phyloP scores from a whole-genome alignment of 2,113 vertebrate species.

The Pogonocichla stellata region DNA sequence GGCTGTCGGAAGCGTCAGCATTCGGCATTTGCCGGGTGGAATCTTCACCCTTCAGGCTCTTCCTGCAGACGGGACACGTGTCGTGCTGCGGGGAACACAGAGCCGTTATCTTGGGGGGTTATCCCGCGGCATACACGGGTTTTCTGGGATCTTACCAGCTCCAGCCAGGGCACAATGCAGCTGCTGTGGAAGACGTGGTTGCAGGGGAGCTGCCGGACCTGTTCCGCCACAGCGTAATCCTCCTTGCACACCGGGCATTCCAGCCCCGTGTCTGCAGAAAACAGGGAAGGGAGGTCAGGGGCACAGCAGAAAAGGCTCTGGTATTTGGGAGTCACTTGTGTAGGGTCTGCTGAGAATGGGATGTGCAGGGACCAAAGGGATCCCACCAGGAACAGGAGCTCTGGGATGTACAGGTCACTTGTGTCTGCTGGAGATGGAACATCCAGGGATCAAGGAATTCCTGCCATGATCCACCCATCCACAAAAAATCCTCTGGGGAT shows the following conservation, averaged over 20 bases:
- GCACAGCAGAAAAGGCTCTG: background rate
- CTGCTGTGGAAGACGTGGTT: slow-evolving; percentile 96
- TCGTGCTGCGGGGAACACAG: slow-evolving; percentile 82
- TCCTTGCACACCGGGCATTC: slow-evolving; percentile 98
- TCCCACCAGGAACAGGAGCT: background rate
- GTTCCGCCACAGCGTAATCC: slow-evolving; percentile 87
- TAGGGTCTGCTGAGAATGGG: background rate
- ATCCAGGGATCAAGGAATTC: background rate
- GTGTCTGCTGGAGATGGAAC: background rate
- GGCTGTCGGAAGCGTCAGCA: slow-evolving; percentile 75
- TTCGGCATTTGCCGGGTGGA: slow-evolving; percentile 79
- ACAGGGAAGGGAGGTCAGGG: background rate
- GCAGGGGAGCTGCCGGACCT: slow-evolving; percentile 93
- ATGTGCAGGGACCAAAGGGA: background rate
- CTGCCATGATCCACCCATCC: no score
- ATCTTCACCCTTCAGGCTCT: slow-evolving; percentile 92
- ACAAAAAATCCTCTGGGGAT: background rate
- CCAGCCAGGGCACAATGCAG: slow-evolving; percentile 97
- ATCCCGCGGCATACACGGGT: fast-evolving
- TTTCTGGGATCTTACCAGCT: slow-evolving; percentile 84
- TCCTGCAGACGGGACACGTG: slow-evolving; percentile 96
- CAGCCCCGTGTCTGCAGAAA: slow-evolving; percentile 79
- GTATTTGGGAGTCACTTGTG: background rate
- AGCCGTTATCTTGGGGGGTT: background rate
- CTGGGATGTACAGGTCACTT: background rate